Conservation (phyloP, 2,888 invertebrate species). For the Amorpha juglandis region DNA sequence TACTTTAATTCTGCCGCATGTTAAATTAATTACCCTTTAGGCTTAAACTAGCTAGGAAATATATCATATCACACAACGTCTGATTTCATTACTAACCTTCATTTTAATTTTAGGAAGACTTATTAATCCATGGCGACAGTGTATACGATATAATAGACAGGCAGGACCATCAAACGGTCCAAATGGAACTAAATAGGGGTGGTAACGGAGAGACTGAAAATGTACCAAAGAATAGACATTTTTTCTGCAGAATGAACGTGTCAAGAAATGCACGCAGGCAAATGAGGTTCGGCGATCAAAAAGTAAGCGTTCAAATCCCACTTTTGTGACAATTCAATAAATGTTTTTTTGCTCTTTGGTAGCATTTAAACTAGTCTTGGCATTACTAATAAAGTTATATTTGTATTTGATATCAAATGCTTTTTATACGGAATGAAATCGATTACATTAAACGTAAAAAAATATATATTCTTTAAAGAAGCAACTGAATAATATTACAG, state of each 20-base stretch:
- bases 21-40: too few relatives aligned
- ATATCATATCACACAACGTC: neutral
- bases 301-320: slow-evolving; percentile 86
- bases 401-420: neutral
- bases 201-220: slow-evolving; percentile 80
- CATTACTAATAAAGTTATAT: neutral
- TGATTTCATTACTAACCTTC: neutral
- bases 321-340: slow-evolving; percentile 11
- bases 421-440: neutral
- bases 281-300: slow-evolving; percentile 99
- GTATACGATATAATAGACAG: slow-evolving; percentile 99
- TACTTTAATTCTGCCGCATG: too few relatives aligned
- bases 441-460: neutral
- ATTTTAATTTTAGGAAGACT: slow-evolving; percentile 91
- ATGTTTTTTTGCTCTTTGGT: neutral
- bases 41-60: too few relatives aligned
- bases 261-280: slow-evolving; percentile 98
- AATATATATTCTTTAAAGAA: neutral
- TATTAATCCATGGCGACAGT: slow-evolving; percentile 99
- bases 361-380: neutral
- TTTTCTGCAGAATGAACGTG: slow-evolving; percentile 99
- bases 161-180: slow-evolving; percentile 98
- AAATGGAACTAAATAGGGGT: slow-evolving; percentile 92
- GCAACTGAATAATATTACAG: neutral
- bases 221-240: slow-evolving; percentile 88